Conservation (phyloP, 2,113 vertebrate genomes). For the Dicentrarchus labrax region DNA sequence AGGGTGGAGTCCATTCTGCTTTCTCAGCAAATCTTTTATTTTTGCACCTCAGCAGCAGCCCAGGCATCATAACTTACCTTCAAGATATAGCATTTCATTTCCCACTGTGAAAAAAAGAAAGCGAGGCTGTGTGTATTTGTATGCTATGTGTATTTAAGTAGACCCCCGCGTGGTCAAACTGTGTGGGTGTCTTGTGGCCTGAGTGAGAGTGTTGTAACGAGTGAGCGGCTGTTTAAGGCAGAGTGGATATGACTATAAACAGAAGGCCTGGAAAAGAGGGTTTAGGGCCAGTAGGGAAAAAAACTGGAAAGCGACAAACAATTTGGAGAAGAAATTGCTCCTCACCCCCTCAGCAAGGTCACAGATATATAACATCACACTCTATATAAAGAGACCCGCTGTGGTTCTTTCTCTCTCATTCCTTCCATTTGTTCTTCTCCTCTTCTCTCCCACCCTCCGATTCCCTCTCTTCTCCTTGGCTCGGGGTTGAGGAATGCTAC, state of each 20-base stretch:
- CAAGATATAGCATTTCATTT: constrained; percentile 48
- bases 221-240: constrained; percentile 27
- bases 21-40: constrained; percentile 73
- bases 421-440: constrained; percentile 61
- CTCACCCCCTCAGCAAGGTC: constrained; percentile 26
- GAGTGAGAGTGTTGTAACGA: constrained; percentile 33
- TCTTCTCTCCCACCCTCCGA: background rate
- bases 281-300: constrained; percentile 53
- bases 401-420: constrained; percentile 59
- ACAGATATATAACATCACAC: constrained; percentile 49
- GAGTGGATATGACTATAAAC: constrained; percentile 66
- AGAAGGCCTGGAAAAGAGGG: constrained; percentile 40
- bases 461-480: constrained; percentile 66
- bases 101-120: constrained; percentile 42
- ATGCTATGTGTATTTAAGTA: constrained; percentile 49
- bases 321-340: constrained; percentile 33
- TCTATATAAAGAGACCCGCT: constrained; percentile 64
- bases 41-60: constrained; percentile 59
- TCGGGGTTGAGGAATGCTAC: constrained; percentile 79
- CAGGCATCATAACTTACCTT: constrained; percentile 59
- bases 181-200: constrained; percentile 59
- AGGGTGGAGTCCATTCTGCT: constrained; percentile 72
- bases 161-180: constrained; percentile 42
- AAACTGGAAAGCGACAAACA: constrained; percentile 30
- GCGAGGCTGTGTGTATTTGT: background rate